Percentiles rank a stretch among this genome's conserved stretches.
phyloP scores from a whole-genome alignment of 2,113 vertebrate genomes.

The Ammodytes dubius region DNA sequence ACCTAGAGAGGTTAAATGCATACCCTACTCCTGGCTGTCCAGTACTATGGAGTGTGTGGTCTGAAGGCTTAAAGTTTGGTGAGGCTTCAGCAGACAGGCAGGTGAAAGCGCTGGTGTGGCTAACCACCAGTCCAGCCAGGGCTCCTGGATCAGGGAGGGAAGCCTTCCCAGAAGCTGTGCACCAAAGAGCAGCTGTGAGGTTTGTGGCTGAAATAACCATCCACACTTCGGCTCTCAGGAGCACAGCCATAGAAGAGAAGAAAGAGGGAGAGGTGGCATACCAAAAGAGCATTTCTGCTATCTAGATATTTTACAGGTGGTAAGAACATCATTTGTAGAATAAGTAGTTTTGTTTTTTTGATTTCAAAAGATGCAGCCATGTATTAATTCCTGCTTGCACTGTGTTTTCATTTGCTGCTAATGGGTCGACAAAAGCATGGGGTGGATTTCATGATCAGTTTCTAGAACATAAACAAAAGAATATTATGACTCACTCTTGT shows the following conservation, averaged over 20 bases:
- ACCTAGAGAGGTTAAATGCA: constrained; percentile 12
- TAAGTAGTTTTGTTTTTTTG: neutral
- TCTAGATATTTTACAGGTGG: constrained; percentile 35
- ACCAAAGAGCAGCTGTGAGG: constrained; percentile 68
- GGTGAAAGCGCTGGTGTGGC: constrained; percentile 70
- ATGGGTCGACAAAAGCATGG: constrained; percentile 1
- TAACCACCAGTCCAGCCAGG: constrained; percentile 66
- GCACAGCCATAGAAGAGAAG: constrained; percentile 27
- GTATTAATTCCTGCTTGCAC: neutral
- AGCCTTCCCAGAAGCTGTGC: constrained; percentile 58
- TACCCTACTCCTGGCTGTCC: constrained; percentile 61
- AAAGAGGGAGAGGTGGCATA: constrained; percentile 36
- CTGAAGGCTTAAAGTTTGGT: constrained; percentile 55
- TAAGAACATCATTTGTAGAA: constrained; percentile 4
- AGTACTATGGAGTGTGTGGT: constrained; percentile 61
- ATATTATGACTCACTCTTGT: constrained; percentile 31
- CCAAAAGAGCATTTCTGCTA: constrained; percentile 37
- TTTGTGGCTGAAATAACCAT: constrained; percentile 66
- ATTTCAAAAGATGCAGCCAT: neutral
- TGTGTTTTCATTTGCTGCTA: constrained; percentile 14
- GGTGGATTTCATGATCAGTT: constrained; percentile 23
- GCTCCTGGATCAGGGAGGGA: constrained; percentile 47
- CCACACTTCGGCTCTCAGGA: constrained; percentile 48
- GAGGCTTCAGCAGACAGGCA: constrained; percentile 50
- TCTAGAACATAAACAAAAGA: constrained; percentile 43